Evolutionary conservation across 2,797 vertebrate species (phyloP).

Genomic region (Tragopan temminckii): DNA sequence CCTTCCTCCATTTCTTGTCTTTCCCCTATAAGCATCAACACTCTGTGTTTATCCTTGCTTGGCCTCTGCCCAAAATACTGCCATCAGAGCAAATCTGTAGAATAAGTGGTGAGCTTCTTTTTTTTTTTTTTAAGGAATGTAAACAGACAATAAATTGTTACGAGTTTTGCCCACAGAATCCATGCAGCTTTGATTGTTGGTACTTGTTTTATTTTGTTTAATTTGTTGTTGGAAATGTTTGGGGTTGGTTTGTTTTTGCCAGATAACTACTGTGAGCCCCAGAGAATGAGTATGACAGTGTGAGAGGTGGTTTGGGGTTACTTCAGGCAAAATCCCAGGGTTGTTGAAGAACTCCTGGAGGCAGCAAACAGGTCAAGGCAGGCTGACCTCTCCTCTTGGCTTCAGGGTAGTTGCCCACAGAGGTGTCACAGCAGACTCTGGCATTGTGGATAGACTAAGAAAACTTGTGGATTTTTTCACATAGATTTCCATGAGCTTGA

Average conservation of each 20-base stretch:
- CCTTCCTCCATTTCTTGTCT: neutral
- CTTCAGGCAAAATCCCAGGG: neutral
- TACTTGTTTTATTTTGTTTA: slow-evolving; percentile 29
- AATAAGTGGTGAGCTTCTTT: neutral
- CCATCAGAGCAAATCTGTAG: slow-evolving; percentile 11
- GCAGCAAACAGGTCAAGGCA: neutral
- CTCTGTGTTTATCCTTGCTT: slow-evolving; percentile 19
- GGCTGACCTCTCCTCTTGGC: neutral
- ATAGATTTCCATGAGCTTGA: neutral
- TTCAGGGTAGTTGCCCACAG: neutral
- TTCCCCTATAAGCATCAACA: neutral
- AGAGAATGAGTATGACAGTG: neutral
- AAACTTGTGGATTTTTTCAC: neutral
- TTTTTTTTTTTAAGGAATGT: slow-evolving; percentile 24
- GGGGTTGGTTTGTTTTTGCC: slow-evolving; percentile 19
- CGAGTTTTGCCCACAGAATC: slow-evolving; percentile 43
- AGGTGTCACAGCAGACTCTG: neutral
- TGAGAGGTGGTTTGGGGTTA: neutral
- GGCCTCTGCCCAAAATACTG: slow-evolving; percentile 36
- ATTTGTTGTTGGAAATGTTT: slow-evolving; percentile 50
- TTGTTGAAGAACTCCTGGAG: neutral
- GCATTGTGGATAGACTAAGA: neutral
- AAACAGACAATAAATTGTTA: slow-evolving; percentile 43
- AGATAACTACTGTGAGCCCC: neutral
- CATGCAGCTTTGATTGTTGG: slow-evolving; percentile 31